Conservation (phyloP, 2,888 invertebrate species). For the Mesochorus sp. region DNA sequence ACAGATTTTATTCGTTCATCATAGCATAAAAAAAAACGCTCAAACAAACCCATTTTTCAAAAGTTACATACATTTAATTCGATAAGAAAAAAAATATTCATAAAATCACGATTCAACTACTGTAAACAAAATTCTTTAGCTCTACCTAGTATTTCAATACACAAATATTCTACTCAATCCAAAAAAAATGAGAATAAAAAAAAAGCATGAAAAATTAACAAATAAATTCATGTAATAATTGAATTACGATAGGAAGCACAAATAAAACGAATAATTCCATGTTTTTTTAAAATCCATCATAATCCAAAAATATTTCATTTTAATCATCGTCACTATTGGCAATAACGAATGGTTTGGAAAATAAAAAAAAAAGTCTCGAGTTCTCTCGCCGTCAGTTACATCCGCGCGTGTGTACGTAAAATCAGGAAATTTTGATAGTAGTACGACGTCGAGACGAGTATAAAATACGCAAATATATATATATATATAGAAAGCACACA, state of each 20-base stretch:
- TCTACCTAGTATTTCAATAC: too few species aligned
- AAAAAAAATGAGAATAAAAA: too few species aligned
- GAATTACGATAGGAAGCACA: not conserved
- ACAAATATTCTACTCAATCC: too few species aligned
- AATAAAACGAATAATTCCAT: not conserved
- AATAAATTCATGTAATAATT: not conserved
- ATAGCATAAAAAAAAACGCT: too few species aligned
- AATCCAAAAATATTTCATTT: not conserved
- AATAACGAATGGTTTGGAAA: not conserved
- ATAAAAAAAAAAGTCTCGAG: not conserved
- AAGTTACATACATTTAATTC: too few species aligned
- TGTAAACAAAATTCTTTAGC: too few species aligned
- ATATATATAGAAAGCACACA: not conserved
- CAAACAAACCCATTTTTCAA: too few species aligned
- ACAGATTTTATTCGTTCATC: too few species aligned
- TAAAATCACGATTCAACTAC: too few species aligned
- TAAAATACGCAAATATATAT: not conserved
- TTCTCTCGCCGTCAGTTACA: not conserved
- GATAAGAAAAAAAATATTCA: too few species aligned
- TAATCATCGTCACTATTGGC: not conserved
- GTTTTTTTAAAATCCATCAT: not conserved
- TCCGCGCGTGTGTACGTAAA: slow-evolving; percentile 7
- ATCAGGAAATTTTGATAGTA: slow-evolving; percentile 17
- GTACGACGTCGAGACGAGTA: too few species aligned
- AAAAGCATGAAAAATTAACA: too few species aligned